Evolutionary conservation across 2,113 vertebrate genomes (phyloP).

Genomic region (Danionella cerebrum): DNA sequence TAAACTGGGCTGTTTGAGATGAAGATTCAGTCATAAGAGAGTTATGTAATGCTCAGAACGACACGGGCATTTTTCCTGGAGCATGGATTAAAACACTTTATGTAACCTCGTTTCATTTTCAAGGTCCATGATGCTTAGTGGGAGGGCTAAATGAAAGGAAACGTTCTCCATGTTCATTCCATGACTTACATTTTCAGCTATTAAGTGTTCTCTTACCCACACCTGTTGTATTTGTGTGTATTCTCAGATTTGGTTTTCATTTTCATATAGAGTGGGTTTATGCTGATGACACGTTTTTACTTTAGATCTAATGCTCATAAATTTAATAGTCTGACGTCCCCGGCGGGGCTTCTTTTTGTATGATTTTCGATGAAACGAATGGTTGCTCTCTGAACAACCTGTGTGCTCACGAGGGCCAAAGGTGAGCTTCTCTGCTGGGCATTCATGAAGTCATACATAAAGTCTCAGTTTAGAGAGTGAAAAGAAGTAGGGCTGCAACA

Average conservation of each 20-base stretch:
- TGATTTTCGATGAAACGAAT: no score
- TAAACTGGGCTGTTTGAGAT: not conserved
- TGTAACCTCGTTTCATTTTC: slow-evolving; percentile 47
- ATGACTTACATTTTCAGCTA: not conserved
- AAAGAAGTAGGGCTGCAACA: no score
- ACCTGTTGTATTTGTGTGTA: not conserved
- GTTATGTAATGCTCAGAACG: slow-evolving; percentile 47
- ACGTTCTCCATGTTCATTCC: not conserved
- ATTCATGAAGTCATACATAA: no score
- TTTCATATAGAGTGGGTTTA: not conserved
- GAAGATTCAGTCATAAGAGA: slow-evolving; percentile 30
- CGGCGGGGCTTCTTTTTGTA: no score
- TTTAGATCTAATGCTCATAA: no score
- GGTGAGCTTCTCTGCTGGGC: no score
- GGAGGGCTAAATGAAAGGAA: not conserved
- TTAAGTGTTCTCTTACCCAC: not conserved
- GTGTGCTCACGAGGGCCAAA: no score
- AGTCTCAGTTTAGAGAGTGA: no score
- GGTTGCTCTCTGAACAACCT: no score
- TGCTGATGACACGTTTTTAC: no score
- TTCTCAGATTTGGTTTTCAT: not conserved
- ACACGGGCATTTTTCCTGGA: slow-evolving; percentile 48
- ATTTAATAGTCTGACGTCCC: no score
- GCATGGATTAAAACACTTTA: slow-evolving; percentile 57
- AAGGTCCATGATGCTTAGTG: slow-evolving; percentile 30